Evolutionary conservation across 2,113 vertebrate genomes (phyloP).

Genomic region (Aleadryas rufinucha): DNA sequence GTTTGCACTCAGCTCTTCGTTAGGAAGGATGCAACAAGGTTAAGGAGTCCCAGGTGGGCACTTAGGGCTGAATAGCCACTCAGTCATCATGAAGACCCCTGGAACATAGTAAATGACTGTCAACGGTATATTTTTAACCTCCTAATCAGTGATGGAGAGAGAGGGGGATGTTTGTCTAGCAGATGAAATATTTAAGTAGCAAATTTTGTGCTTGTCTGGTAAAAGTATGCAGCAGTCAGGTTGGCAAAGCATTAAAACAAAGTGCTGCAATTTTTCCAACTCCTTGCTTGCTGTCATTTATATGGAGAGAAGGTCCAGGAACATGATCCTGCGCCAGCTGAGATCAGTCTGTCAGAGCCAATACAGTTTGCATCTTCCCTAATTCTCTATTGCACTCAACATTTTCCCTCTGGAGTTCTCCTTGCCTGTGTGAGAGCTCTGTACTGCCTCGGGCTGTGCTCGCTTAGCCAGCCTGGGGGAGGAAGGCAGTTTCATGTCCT

Average conservation of each 20-base stretch:
- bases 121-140: not conserved
- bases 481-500: not conserved
- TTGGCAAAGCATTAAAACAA: not conserved
- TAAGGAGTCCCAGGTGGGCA: not conserved
- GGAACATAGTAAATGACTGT: not conserved
- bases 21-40: not conserved
- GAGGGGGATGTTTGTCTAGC: not conserved
- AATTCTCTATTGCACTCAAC: not conserved
- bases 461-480: not conserved
- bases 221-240: not conserved
- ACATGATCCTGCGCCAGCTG: not conserved
- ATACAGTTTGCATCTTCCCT: not conserved
- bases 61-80: not conserved
- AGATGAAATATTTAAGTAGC: not conserved
- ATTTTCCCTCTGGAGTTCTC: not conserved
- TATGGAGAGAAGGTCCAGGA: not conserved
- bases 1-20: not conserved
- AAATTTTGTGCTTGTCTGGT: not conserved
- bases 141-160: not conserved
- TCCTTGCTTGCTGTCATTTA: not conserved
- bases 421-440: not conserved
- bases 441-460: not conserved
- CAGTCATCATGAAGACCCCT: not conserved
- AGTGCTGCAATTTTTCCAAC: not conserved
- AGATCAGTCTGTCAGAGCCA: not conserved